Evolutionary conservation across 2,797 vertebrate species (phyloP), one percentile per base, ranked within the genome.

Genomic region (Halcyon chelicuti): DNA sequence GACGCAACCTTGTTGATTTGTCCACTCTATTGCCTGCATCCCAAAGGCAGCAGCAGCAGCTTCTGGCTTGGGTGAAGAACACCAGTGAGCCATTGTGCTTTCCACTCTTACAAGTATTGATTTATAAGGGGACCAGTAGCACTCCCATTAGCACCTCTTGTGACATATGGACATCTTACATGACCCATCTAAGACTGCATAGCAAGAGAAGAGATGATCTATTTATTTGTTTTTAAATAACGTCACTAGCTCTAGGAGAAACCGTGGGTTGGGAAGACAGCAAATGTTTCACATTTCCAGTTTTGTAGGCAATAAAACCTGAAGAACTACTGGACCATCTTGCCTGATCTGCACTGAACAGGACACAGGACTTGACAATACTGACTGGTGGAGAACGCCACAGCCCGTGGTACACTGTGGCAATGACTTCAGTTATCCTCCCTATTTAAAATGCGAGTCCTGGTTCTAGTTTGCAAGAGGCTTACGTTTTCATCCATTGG

Each of bases 281-380:
- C 4, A 76, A 49, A 16, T 29, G 37, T 17, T 62, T 72, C 40
- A 33, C 35, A 26, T 13, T 3, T 52, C 37, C 28, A 47, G 33
- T 23, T 57, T 9, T 16, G 11, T 22, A 42, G 10, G 5, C 0
- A 2, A 71, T 63, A 33, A 57, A 81, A 57, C 8, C 20, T 55
- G 52, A 79, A 55, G 44, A 68, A 31, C 29, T 49, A n/a, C 22
- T 12, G 22, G 42, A 63, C 44, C 12, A 72, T 14, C 37, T 80
- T 1, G 0, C 16, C 77, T 87, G 47, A 35, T 44, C 8, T 52
- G 11, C 40, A 37, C 9, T 3, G 0, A 55, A 39, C 0, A 31
- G 16, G 57, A 62, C 61, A 44, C 1, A 12, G 13, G 20, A 63
- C 44, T 11, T 65, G 15, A 44, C 0, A 39, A 12, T 39, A 39